Evolutionary conservation across 2,888 invertebrate genomes (phyloP).

Genomic region (Bombyx huttoni): DNA sequence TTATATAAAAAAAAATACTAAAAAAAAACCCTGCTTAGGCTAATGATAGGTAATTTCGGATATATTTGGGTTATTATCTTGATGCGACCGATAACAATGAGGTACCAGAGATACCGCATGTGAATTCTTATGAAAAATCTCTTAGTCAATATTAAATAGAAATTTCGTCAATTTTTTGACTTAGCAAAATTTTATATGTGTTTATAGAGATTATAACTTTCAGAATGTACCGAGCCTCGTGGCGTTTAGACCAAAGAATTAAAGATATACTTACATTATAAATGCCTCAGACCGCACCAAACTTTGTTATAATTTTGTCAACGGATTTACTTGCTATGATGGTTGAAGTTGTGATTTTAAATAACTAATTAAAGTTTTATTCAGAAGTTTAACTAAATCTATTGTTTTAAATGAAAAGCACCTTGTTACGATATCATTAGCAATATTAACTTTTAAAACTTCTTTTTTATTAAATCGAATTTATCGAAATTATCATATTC

Average conservation of each 20-base stretch:
- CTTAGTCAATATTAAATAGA: constrained; percentile 69
- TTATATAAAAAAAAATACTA: constrained; percentile 43
- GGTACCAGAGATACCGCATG: constrained; percentile 55
- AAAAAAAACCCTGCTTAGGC: constrained; percentile 69
- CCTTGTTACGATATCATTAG: constrained; percentile 1
- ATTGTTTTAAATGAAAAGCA: neutral
- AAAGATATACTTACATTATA: constrained; percentile 51
- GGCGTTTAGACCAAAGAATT: constrained; percentile 67
- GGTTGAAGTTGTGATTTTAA: neutral
- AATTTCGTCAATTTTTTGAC: constrained; percentile 70
- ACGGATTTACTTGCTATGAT: neutral
- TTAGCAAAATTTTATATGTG: constrained; percentile 71
- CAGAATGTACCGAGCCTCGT: constrained; percentile 57
- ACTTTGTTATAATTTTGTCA: constrained; percentile 19
- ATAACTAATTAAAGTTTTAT: neutral
- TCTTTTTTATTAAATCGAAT: constrained; percentile 11
- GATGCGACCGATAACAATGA: constrained; percentile 50
- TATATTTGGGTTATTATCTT: constrained; percentile 56
- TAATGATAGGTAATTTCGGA: constrained; percentile 58
- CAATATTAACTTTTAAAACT: neutral
- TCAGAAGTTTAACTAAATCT: neutral
- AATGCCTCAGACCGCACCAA: constrained; percentile 70
- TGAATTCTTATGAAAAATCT: constrained; percentile 69
- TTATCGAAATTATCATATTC: constrained; percentile 27
- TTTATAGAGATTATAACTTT: constrained; percentile 60